Evolutionary conservation across 2,113 vertebrate genomes (phyloP).

Genomic region (Casuarius casuarius): DNA sequence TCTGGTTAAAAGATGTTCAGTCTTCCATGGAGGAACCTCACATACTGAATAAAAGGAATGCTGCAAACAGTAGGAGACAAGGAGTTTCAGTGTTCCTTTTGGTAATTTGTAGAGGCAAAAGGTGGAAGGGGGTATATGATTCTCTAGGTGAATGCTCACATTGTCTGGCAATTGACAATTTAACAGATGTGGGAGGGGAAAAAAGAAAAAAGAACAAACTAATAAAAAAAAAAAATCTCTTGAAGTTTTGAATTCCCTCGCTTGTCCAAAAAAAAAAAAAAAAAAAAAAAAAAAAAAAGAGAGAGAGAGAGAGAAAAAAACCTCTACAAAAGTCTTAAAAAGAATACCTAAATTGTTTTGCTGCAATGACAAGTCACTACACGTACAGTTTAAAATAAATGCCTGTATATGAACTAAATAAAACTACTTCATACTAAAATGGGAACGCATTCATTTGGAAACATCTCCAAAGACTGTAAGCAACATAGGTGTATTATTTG

Average conservation of each 20-base stretch:
- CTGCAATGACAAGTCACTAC: background rate
- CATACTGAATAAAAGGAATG: background rate
- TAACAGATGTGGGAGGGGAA: background rate
- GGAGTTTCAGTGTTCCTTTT: background rate
- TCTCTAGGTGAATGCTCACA: background rate
- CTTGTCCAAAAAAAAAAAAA: background rate
- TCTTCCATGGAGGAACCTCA: background rate
- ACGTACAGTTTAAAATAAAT: background rate
- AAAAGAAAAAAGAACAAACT: background rate
- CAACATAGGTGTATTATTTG: fast-evolving
- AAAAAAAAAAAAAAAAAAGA: too few relatives aligned
- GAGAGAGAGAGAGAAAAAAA: too few relatives aligned
- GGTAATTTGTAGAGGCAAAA: background rate
- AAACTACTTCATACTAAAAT: background rate
- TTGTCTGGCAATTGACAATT: background rate
- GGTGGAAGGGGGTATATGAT: background rate
- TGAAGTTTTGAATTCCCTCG: background rate
- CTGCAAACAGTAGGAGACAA: background rate
- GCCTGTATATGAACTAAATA: background rate
- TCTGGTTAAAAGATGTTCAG: background rate
- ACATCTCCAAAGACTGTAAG: background rate
- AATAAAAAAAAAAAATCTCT: background rate
- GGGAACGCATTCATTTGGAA: background rate
- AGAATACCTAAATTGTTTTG: background rate
- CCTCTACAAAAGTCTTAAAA: background rate